Evolutionary conservation across 2,888 invertebrate species (phyloP), one percentile per base, ranked within the genome.

Genomic region (Malacosoma neustria): DNA sequence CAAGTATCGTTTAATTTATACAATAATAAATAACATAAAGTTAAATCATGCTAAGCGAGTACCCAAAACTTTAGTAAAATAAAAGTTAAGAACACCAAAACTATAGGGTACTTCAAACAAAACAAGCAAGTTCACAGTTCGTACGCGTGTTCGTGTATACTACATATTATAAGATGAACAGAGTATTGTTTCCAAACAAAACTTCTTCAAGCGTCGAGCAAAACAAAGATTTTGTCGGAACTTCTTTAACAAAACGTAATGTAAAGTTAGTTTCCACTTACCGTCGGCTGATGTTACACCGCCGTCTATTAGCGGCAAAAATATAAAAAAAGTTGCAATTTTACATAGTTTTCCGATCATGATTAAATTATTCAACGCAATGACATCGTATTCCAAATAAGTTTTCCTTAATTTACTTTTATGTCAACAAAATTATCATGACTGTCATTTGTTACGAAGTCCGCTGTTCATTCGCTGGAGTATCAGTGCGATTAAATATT

Each of bases 401-500:
- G 68, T 75, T 76, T 70, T 62, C 52, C 48, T 57, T 60, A 53
- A 64, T 60, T 61, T 63, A 57, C 55, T 59, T 65, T 58, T 63
- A 56, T 62, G 59, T 62, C 67, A 70, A 67, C 61, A 62, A 61
- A 57, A 63, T 63, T 64, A 56, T 69, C 70, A 69, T 72, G 60
- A 62, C 64, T 64, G 64, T 61, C 61, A 62, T 54, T 56, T 55
- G 61, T 63, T 58, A 61, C 57, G 57, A 61, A 58, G 66, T 71
- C 62, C 58, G 65, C 58, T 74, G 77, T 77, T 75, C 72, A 73
- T 75, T 68, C 65, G 68, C 57, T 59, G 65, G 65, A 69, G 61
- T 70, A 68, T 72, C 64, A 64, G 61, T 52, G 63, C 62, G 62
- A 72, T 80, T 75, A 80, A 80, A 80, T 80, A 82, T 82, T 80